These are phyloP conservation scores for Drosophila infuscata DNA, from an alignment of 2,888 invertebrate species.

Conservation along the genomic window DNA sequence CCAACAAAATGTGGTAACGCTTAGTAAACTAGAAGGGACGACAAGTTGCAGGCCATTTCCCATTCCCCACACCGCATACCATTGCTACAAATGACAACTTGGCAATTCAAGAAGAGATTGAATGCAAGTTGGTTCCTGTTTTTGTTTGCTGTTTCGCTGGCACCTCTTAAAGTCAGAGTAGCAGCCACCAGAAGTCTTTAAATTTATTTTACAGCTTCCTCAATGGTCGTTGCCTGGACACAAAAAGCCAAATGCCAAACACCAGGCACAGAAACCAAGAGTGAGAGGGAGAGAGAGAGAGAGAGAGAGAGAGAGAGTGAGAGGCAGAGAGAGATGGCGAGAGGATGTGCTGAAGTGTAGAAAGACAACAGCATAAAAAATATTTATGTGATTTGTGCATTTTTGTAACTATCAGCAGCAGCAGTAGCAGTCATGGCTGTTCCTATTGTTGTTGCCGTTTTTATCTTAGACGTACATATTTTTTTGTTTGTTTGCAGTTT, in stretches of 20 bases:
- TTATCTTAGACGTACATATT: conserved; percentile 34
- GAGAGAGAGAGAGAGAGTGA: background rate
- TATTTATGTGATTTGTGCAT: conserved; percentile 72
- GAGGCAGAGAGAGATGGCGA: background rate
- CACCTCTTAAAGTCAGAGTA: conserved; percentile 32
- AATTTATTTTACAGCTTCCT: conserved; percentile 77
- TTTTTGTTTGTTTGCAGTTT: conserved; percentile 41
- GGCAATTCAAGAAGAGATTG: conserved; percentile 46
- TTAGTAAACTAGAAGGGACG: background rate
- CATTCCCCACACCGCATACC: background rate
- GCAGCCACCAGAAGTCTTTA: conserved; percentile 40
- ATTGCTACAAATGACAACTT: conserved; percentile 38
- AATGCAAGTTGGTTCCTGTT: conserved; percentile 40
- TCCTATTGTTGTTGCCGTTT: conserved; percentile 31
- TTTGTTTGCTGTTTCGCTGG: conserved; percentile 26
- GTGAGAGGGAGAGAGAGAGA: background rate
- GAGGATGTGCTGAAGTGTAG: conserved; percentile 45
- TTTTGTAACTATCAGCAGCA: conserved; percentile 57
- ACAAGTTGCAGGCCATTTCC: background rate
- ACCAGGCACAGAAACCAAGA: conserved; percentile 25
- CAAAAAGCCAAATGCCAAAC: conserved; percentile 55
- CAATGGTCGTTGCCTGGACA: conserved; percentile 41
- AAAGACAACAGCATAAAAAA: conserved; percentile 69
- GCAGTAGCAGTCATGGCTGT: conserved; percentile 26
- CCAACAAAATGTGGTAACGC: conserved; percentile 31